Evolutionary conservation across 2,888 invertebrate species (phyloP), one percentile per base, ranked within the genome.

Genomic region (Drosophila cracens): DNA sequence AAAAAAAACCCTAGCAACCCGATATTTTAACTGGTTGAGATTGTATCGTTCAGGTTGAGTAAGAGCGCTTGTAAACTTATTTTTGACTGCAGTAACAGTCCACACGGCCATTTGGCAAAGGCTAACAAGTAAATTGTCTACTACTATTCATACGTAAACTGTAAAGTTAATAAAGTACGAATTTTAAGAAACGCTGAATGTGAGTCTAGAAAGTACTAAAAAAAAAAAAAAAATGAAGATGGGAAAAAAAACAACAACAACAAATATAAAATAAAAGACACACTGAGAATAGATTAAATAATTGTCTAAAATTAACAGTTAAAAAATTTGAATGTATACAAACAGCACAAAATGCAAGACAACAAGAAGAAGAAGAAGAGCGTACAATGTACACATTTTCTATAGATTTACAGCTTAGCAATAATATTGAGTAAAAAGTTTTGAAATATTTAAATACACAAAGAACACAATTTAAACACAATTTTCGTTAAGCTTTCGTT

Each of bases 161-260:
- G 76, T 87, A 77, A 89, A 74, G 82, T 90, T 90, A 87, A 87
- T 81, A 81, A 87, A 80, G 79, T 90, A 90, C 89, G 91, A 89
- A 91, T 89, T 89, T 91, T 90, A 91, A 85, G 89, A 81, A 87
- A 90, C 82, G 90, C 89, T 84, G 80, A 90, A 90, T 87, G 89
- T 89, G 90, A 90, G 85, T 89, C 87, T 87, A 90, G 87, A 79
- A 68, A 81, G 78, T 83, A 87, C 79, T 84, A 77, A 53, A 52
- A 59, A 59, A 58, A 29, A 21, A 8, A 56, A 57, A 13, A n/a
- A 52, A 27, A 27, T 25, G 25, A 18, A 59, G 21, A 18, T 16
- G 25, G 8, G 21, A 11, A 21, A 8, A 8, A 46, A 46, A 46
- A 21, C 21, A 48, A 59, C 11, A 18, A 60, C 10, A 60, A 46